Percentiles rank a stretch among this genome's conserved stretches.
Conservation (phyloP, 2,888 invertebrate genomes). For the Catocala fraxini region DNA sequence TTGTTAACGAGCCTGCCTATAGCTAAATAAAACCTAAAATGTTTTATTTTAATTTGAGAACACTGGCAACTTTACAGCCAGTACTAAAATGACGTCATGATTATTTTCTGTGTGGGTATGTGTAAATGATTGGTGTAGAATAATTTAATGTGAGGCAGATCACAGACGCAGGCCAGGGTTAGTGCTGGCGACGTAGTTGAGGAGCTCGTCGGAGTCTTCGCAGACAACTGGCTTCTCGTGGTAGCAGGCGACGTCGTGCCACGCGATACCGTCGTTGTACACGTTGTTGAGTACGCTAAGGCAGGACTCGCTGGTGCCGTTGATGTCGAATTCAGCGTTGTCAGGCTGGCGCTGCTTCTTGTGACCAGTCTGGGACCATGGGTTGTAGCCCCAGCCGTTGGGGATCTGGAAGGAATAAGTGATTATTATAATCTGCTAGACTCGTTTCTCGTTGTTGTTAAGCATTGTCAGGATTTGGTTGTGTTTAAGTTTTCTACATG, state of each 20-base stretch:
- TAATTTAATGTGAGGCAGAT: conserved; percentile 57
- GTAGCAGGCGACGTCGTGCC: conserved; percentile 98
- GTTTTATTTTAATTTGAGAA: conserved; percentile 18
- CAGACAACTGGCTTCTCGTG: conserved; percentile 97
- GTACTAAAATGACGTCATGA: conserved; percentile 6
- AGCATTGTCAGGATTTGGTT: no score
- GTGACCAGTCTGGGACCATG: conserved; percentile 97
- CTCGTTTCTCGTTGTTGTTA: no score
- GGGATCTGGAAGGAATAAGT: conserved; percentile 77
- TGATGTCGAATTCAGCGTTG: conserved; percentile 96
- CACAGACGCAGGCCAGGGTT: conserved; percentile 95
- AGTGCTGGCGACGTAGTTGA: conserved; percentile 94
- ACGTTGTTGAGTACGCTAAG: conserved; percentile 96
- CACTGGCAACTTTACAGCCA: conserved; percentile 18
- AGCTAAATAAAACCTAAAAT: conserved; percentile 36
- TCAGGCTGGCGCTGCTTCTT: conserved; percentile 96
- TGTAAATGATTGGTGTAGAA: conserved; percentile 36
- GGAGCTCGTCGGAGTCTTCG: conserved; percentile 95
- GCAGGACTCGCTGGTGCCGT: conserved; percentile 95
- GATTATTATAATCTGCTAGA: no score
- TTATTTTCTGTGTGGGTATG: conserved; percentile 23
- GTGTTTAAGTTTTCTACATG: no score
- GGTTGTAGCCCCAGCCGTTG: conserved; percentile 93
- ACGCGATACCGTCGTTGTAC: conserved; percentile 97
- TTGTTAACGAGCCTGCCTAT: conserved; percentile 36